Percentiles rank a stretch among this genome's conserved stretches.
Conservation (phyloP, 2,888 invertebrate species). For the Cacoxenus indagator region DNA sequence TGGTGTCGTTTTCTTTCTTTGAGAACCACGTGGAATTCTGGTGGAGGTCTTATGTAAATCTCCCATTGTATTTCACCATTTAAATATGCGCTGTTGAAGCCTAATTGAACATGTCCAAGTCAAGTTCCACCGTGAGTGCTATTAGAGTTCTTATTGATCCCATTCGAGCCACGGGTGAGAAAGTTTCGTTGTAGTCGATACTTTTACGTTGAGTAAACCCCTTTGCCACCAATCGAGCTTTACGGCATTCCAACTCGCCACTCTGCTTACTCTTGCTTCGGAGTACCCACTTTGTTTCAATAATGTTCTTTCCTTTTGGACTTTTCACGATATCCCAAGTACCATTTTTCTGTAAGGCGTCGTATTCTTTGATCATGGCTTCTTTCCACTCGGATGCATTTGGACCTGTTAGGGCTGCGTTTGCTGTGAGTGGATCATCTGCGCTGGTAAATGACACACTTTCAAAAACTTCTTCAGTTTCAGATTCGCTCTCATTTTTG, state of each 20-base stretch:
- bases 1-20: no score
- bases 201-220: conserved; percentile 54
- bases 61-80: no score
- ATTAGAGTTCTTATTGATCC: conserved; percentile 40
- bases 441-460: neutral
- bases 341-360: conserved; percentile 31
- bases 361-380: neutral
- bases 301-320: conserved; percentile 34
- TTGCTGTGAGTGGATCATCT: neutral
- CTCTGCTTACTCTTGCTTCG: conserved; percentile 35
- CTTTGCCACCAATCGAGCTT: conserved; percentile 55
- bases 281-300: no score
- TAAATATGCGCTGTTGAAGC: no score
- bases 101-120: no score
- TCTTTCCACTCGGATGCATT: no score
- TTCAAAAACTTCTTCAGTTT: neutral
- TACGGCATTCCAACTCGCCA: conserved; percentile 44
- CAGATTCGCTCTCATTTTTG: no score
- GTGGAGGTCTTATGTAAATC: no score
- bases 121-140: conserved; percentile 39
- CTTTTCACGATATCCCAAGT: conserved; percentile 44
- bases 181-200: no score
- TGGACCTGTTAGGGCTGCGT: no score
- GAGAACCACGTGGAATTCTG: conserved; percentile 35
- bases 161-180: no score